Evolutionary conservation across 2,888 invertebrate genomes (phyloP).

Genomic region (Mesochorus sp.): DNA sequence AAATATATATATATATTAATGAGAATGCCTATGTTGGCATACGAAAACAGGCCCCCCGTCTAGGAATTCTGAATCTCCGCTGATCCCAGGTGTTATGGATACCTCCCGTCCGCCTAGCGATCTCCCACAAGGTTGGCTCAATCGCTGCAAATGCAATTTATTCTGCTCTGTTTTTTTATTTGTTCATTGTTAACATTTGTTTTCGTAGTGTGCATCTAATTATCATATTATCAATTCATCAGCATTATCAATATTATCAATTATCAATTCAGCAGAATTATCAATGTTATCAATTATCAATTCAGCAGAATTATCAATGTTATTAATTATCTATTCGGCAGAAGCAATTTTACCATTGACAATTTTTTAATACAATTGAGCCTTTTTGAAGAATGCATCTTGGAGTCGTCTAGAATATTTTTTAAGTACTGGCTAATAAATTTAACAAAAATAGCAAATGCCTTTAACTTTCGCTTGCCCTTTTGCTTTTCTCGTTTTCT

Average conservation of each 20-base stretch:
- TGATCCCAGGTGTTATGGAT: slow-evolving; percentile 86
- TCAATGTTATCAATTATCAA: no score
- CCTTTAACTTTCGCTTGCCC: slow-evolving; percentile 2
- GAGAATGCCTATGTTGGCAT: slow-evolving; percentile 72
- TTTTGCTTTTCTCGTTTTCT: neutral
- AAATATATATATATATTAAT: slow-evolving; percentile 43
- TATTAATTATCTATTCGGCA: no score
- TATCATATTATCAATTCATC: no score
- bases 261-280: no score
- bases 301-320: no score
- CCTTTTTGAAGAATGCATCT: no score
- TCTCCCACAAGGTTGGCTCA: slow-evolving; percentile 81
- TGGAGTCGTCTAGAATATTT: no score
- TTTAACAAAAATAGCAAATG: no score
- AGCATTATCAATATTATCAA: no score
- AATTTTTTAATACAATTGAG: no score
- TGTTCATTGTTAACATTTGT: slow-evolving; percentile 44
- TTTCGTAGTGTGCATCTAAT: slow-evolving; percentile 57
- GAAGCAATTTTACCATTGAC: neutral
- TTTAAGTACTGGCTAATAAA: no score
- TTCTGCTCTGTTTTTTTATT: slow-evolving; percentile 24
- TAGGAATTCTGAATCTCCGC: slow-evolving; percentile 87
- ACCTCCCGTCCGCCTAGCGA: slow-evolving; percentile 85
- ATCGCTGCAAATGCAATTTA: slow-evolving; percentile 62
- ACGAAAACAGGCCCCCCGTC: slow-evolving; percentile 85